Evolutionary conservation across 2,113 vertebrate species (phyloP).

Genomic region (Falco punctatus): DNA sequence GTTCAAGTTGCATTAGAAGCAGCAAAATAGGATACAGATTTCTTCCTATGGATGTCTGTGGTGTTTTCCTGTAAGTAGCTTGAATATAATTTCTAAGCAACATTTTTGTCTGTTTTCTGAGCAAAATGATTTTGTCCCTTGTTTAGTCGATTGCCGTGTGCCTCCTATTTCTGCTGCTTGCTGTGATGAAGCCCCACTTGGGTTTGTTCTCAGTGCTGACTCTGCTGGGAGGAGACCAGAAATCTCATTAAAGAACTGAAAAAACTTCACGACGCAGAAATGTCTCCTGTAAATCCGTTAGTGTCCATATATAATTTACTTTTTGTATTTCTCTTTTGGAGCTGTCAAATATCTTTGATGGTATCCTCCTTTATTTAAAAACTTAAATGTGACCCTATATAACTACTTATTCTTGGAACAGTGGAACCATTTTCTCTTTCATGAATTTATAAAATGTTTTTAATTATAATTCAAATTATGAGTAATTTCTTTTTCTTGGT

Average conservation of each 20-base stretch:
- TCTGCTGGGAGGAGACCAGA: background rate
- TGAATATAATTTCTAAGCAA: background rate
- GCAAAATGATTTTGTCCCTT: background rate
- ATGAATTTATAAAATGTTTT: slow-evolving; percentile 37
- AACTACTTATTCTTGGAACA: background rate
- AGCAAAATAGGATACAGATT: background rate
- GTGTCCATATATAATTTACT: background rate
- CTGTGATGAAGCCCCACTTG: background rate
- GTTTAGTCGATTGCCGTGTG: background rate
- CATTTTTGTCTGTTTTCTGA: background rate
- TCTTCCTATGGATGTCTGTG: background rate
- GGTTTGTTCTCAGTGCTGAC: background rate
- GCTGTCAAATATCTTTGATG: background rate
- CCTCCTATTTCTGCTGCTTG: background rate
- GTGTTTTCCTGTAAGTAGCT: background rate
- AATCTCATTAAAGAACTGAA: background rate
- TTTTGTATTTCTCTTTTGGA: background rate
- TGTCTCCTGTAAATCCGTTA: background rate
- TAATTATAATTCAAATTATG: slow-evolving; percentile 13
- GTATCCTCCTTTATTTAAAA: background rate
- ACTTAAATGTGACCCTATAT: background rate
- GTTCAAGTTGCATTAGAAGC: background rate
- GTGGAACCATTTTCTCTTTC: background rate
- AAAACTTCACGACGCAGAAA: background rate
- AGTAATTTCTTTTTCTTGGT: background rate